These are phyloP conservation scores for Telenomus remus DNA, from an alignment of 1,140 invertebrate genomes.

Conservation along the genomic window DNA sequence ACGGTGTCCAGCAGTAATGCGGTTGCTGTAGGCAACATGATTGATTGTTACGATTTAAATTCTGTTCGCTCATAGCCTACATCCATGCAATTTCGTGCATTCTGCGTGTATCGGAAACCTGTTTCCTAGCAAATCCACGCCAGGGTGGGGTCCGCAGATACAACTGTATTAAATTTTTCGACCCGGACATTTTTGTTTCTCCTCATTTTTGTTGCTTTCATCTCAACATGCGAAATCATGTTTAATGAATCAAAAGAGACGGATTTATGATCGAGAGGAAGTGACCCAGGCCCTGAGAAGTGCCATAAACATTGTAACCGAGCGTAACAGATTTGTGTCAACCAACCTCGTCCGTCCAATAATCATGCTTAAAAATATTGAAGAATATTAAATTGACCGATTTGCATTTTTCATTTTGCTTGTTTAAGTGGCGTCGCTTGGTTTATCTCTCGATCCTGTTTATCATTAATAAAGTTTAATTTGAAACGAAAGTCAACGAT, in stretches of 20 bases:
- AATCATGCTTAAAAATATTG: no score
- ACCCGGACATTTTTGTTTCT: slow-evolving; percentile 9
- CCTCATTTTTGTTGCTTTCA: no score
- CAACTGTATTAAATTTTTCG: slow-evolving; percentile 14
- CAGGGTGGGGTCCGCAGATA: slow-evolving; percentile 18
- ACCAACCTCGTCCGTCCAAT: no score
- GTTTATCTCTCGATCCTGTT: slow-evolving; percentile 1
- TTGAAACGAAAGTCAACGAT: slow-evolving; percentile 15
- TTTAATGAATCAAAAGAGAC: not conserved
- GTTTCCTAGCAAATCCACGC: slow-evolving; percentile 24
- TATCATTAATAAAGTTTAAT: slow-evolving; percentile 18
- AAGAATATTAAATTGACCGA: not conserved
- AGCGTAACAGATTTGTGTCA: no score
- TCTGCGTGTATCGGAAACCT: slow-evolving; percentile 29
- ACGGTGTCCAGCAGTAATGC: slow-evolving; percentile 12
- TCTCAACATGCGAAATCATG: slow-evolving; percentile 1
- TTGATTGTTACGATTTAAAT: slow-evolving; percentile 50
- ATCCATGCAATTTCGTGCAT: slow-evolving; percentile 39
- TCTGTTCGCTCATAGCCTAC: slow-evolving; percentile 41
- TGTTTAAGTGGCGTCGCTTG: not conserved
- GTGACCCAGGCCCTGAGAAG: no score
- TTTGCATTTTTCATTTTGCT: slow-evolving; percentile 2
- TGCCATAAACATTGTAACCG: no score
- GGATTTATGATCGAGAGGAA: no score
- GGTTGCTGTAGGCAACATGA: slow-evolving; percentile 26